phyloP scores from a whole-genome alignment of 53 echinoderm and acorn worm genomes.

The Paelopatides confundens region DNA sequence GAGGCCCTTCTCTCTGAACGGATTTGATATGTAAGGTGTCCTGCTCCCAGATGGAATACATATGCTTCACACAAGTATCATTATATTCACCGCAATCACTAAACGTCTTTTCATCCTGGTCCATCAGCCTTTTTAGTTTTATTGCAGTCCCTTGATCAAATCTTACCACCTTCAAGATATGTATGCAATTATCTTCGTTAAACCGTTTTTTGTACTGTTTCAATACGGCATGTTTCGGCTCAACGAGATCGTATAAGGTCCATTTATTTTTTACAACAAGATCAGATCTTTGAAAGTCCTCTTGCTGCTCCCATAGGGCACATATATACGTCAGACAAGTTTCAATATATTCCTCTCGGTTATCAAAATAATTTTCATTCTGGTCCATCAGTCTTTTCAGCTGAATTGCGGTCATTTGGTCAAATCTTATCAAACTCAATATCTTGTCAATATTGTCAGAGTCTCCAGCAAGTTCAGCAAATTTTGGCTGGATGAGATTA shows the following conservation, averaged over 20 bases:
- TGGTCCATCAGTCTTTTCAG: not conserved
- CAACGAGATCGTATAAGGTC: not conserved
- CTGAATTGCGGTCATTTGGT: constrained; percentile 26
- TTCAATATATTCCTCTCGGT: not conserved
- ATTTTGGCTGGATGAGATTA: not conserved
- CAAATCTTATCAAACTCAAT: not conserved
- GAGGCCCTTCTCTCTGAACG: not conserved
- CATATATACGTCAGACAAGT: not conserved
- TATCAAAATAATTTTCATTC: not conserved
- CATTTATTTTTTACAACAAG: not conserved
- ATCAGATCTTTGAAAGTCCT: not conserved
- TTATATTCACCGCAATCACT: not conserved
- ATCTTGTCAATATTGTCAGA: not conserved
- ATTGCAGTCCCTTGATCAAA: not conserved
- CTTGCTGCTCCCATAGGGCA: not conserved
- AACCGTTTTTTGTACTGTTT: no score
- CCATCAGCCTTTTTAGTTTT: not conserved
- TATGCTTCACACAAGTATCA: not conserved
- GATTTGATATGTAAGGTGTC: not conserved
- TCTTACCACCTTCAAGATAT: not conserved
- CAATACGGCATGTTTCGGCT: not conserved
- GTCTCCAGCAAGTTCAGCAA: not conserved
- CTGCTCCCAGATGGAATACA: not conserved
- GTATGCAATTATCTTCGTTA: no score
- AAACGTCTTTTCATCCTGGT: not conserved